Conservation (phyloP, 2,888 invertebrate genomes). For the Callosobruchus maculatus region DNA sequence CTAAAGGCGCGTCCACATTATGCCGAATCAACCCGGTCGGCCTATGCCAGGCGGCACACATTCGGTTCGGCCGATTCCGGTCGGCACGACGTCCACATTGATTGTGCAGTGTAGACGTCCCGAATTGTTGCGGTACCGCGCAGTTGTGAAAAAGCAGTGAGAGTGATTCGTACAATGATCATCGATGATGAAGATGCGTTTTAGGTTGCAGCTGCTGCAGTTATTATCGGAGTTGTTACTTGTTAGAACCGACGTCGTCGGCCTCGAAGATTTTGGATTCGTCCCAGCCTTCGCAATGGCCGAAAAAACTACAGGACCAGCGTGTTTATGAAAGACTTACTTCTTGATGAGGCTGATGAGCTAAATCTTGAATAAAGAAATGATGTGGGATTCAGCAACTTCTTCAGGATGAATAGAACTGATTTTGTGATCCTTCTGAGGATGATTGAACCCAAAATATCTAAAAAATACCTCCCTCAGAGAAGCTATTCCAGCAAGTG, state of each 20-base stretch:
- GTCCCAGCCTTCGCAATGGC: background rate
- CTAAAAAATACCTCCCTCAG: constrained; percentile 4
- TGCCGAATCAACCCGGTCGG: background rate
- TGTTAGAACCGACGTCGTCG: no score
- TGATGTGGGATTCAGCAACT: constrained; percentile 4
- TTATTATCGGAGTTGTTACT: no score
- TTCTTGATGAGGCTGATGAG: constrained; percentile 2
- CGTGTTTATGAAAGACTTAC: constrained; percentile 2
- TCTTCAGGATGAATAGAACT: constrained; percentile 2
- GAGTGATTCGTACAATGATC: no score
- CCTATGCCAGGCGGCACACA: no score
- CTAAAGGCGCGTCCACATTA: constrained; percentile 2
- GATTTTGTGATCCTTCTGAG: constrained; percentile 1
- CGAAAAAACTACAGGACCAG: constrained; percentile 1
- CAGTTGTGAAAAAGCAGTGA: no score
- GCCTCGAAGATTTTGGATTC: constrained; percentile 6
- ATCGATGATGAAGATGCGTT: no score
- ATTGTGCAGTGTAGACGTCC: no score
- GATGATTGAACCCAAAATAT: constrained; percentile 2
- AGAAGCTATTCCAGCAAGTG: constrained; percentile 7
- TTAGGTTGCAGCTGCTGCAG: no score
- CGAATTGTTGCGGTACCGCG: no score
- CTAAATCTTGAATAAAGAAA: constrained; percentile 5
- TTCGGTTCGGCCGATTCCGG: no score
- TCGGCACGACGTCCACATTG: no score